These are phyloP conservation scores for Panurus biarmicus DNA, from an alignment of 2,113 vertebrate species.

Conservation along the genomic window DNA sequence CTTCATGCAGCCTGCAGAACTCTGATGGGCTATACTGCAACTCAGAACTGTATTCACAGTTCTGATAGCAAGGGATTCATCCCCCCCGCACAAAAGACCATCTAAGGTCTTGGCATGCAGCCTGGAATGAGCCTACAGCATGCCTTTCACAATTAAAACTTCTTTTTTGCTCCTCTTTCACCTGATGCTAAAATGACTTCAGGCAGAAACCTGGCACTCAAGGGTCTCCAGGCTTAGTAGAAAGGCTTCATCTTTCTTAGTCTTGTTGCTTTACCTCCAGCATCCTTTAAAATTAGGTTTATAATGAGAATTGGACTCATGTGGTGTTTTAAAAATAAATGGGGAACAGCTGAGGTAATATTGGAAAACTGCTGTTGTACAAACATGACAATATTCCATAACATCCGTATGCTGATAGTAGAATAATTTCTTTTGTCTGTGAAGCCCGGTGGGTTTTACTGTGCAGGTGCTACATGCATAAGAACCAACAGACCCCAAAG, in stretches of 20 bases:
- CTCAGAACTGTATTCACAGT: background rate
- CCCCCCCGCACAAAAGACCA: background rate
- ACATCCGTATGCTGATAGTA: background rate
- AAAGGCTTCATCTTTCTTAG: background rate
- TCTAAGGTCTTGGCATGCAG: background rate
- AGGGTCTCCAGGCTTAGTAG: background rate
- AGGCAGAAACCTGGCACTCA: background rate
- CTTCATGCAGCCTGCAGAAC: background rate
- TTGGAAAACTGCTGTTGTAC: background rate
- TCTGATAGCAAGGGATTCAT: background rate
- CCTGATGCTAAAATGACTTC: background rate
- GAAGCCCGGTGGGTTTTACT: background rate
- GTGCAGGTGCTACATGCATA: background rate
- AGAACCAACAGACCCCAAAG: background rate
- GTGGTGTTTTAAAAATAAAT: slow-evolving; percentile 30
- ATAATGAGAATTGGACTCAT: background rate
- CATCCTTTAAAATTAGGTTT: slow-evolving; percentile 40
- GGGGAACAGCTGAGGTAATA: slow-evolving; percentile 46
- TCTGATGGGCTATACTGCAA: background rate
- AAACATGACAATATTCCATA: background rate
- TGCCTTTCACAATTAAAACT: background rate
- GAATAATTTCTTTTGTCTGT: background rate
- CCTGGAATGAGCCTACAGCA: background rate
- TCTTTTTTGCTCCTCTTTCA: background rate
- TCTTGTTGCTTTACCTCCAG: background rate